Percentiles rank a stretch among this genome's conserved stretches.
These are phyloP conservation scores for Saimiri boliviensis DNA, from an alignment of 2,113 vertebrate species.

Conservation along the genomic window DNA sequence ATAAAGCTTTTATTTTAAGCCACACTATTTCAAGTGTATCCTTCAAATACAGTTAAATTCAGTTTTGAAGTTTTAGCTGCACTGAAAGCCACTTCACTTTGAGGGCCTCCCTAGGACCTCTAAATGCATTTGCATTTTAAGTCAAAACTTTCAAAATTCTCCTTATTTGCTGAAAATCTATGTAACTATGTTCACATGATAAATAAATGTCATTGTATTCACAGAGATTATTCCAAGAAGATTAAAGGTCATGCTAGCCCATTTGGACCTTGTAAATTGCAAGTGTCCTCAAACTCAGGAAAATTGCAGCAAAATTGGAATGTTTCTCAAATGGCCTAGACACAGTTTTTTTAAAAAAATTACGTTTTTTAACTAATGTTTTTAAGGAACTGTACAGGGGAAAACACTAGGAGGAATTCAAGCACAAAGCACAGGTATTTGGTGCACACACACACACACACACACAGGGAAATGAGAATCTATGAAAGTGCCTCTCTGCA, in stretches of 20 bases:
- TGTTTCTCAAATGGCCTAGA: not conserved
- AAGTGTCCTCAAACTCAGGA: constrained; percentile 17
- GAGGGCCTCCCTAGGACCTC: not conserved
- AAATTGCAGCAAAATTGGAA: constrained; percentile 34
- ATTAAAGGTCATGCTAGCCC: constrained; percentile 57
- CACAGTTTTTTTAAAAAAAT: no score
- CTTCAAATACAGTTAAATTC: not conserved
- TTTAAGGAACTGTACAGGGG: not conserved
- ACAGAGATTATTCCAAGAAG: constrained; percentile 46
- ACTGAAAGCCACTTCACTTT: not conserved
- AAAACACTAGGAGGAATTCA: not conserved
- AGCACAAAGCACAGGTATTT: not conserved
- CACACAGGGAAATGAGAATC: not conserved
- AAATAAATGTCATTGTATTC: constrained; percentile 43
- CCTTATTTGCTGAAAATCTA: constrained; percentile 46
- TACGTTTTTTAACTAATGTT: not conserved
- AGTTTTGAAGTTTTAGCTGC: not conserved
- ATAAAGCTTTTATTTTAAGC: not conserved
- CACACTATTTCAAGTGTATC: not conserved
- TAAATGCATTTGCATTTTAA: not conserved
- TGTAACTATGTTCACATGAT: constrained; percentile 53
- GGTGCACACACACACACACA: not conserved
- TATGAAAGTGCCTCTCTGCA: not conserved
- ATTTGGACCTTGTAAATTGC: not conserved
- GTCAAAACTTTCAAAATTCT: constrained; percentile 25